A percentile compares a stretch with the other conserved stretches of the same genome.
Conservation (phyloP, 2,888 invertebrate species). For the Liposcelis brunnea region DNA sequence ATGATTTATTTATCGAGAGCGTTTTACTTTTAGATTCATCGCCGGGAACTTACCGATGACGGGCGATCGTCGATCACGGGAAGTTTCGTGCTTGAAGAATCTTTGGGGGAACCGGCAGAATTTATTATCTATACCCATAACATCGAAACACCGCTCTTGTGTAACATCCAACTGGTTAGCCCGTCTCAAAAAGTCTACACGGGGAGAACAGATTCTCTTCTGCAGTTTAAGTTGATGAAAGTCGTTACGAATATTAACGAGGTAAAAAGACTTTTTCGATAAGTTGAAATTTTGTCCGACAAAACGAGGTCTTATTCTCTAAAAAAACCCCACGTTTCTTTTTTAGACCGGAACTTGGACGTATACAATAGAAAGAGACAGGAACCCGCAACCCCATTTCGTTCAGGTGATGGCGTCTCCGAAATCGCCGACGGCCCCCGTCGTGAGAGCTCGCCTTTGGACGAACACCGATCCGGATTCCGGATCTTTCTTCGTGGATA, state of each 20-base stretch:
- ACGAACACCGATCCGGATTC: constrained; percentile 21
- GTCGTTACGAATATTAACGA: constrained; percentile 33
- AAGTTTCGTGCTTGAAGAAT: constrained; percentile 34
- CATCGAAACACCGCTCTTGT: constrained; percentile 32
- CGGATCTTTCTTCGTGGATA: too few species aligned
- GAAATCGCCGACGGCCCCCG: constrained; percentile 25
- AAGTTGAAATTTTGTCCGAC: background rate
- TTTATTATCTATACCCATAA: constrained; percentile 36
- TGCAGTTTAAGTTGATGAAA: constrained; percentile 33
- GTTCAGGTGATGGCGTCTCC: constrained; percentile 41
- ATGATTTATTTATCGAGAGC: background rate
- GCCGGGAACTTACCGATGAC: constrained; percentile 31
- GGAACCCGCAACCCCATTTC: constrained; percentile 40
- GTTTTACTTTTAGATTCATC: constrained; percentile 27
- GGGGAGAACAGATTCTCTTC: constrained; percentile 30
- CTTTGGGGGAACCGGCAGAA: constrained; percentile 32
- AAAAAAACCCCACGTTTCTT: constrained; percentile 8
- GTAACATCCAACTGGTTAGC: constrained; percentile 30
- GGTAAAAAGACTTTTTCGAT: constrained; percentile 19
- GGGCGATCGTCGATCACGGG: constrained; percentile 32
- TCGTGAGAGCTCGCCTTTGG: constrained; percentile 32
- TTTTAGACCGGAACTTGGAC: constrained; percentile 38
- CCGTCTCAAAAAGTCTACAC: constrained; percentile 31
- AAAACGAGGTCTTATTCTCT: background rate
- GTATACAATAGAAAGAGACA: constrained; percentile 36